Percentiles rank a stretch among this genome's conserved stretches.
Conservation (phyloP, 2,797 vertebrate species). For the Spinus pinus region DNA sequence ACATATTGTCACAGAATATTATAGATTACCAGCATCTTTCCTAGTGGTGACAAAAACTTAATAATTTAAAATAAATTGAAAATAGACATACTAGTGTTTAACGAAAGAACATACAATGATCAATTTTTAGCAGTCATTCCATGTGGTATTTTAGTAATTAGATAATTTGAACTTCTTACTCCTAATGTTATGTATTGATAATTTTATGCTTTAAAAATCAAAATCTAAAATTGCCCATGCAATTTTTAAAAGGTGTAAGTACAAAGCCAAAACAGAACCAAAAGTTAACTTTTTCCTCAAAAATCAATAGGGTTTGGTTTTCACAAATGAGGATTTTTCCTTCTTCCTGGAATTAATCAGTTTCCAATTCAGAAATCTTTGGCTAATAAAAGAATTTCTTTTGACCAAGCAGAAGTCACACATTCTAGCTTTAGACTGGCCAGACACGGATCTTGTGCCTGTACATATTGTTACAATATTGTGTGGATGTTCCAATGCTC, state of each 20-base stretch:
- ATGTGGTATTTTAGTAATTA: background rate
- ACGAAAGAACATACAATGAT: background rate
- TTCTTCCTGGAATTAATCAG: background rate
- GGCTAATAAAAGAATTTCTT: background rate
- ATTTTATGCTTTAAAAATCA: background rate
- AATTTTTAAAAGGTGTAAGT: background rate
- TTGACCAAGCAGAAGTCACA: background rate
- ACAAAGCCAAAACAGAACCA: background rate
- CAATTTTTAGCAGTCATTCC: background rate
- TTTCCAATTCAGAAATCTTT: background rate
- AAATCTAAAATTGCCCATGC: background rate
- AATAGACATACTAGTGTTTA: background rate
- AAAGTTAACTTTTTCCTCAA: background rate
- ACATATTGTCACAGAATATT: background rate
- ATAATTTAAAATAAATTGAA: background rate
- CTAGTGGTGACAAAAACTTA: background rate
- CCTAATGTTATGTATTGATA: background rate
- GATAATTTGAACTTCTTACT: background rate
- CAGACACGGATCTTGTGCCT: background rate
- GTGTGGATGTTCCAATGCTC: background rate
- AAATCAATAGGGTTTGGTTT: background rate
- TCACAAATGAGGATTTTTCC: background rate
- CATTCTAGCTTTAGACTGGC: background rate
- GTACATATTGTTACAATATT: background rate
- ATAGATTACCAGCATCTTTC: background rate